A percentile compares a stretch with the other conserved stretches of the same genome.
These are phyloP conservation scores for Choloepus didactylus DNA, from an alignment of 2,797 vertebrate species.

Conservation along the genomic window DNA sequence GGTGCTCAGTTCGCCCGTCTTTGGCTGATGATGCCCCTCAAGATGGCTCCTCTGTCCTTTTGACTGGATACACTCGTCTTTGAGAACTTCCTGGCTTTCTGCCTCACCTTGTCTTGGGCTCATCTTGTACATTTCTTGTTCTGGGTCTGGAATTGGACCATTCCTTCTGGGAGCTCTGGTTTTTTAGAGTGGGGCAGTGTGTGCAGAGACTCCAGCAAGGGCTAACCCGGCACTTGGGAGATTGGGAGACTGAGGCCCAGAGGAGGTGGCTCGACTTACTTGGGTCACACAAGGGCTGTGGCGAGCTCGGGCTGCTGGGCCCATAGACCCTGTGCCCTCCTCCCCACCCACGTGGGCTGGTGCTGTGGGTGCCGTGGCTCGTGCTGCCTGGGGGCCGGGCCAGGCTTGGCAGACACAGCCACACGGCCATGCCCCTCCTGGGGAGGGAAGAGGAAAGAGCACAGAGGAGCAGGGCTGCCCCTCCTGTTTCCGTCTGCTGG, in stretches of 20 bases:
- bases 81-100: neutral
- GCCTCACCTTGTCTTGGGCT: rapidly evolving
- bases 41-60: rapidly evolving
- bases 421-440: rapidly evolving
- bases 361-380: neutral
- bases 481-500: neutral
- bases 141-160: no score
- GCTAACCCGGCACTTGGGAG: rapidly evolving
- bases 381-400: neutral
- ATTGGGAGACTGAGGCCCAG: neutral
- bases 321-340: neutral
- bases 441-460: neutral
- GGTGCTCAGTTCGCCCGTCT: rapidly evolving
- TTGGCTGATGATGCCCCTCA: neutral
- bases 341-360: neutral
- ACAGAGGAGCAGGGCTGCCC: no score
- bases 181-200: rapidly evolving
- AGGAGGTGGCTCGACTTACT: neutral
- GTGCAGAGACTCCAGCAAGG: neutral
- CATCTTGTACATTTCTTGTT: rapidly evolving
- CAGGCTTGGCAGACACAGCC: neutral
- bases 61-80: neutral
- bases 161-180: neutral
- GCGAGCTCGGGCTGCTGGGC: neutral
- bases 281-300: neutral